Conservation (phyloP, 1,140 invertebrate species). For the Telenomus remus region DNA sequence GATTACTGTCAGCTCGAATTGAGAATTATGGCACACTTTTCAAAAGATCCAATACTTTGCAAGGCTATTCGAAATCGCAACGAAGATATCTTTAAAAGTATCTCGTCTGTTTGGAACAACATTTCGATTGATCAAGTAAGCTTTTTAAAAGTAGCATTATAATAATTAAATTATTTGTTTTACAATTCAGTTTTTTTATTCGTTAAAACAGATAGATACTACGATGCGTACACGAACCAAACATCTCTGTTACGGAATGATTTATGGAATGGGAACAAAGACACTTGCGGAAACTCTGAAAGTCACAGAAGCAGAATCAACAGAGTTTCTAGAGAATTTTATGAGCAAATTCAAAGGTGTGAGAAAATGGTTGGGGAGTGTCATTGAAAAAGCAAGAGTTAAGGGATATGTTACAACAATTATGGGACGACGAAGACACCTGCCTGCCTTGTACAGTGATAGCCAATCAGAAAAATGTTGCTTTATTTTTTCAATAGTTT, state of each 20-base stretch:
- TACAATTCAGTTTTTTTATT: too few relatives aligned
- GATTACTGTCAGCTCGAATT: constrained; percentile 98
- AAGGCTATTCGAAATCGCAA: constrained; percentile 81
- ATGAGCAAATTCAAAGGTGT: constrained; percentile 87
- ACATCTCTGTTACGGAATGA: constrained; percentile 96
- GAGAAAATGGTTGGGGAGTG: constrained; percentile 79
- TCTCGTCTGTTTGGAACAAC: constrained; percentile 89
- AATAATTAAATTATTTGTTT: too few relatives aligned
- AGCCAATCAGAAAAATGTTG: constrained; percentile 79
- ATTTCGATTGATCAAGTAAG: constrained; percentile 79
- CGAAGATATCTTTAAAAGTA: constrained; percentile 90
- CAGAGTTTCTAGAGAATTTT: constrained; percentile 87
- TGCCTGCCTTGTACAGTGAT: constrained; percentile 85
- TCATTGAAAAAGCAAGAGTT: constrained; percentile 82
- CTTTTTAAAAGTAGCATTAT: not conserved
- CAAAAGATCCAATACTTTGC: constrained; percentile 84
- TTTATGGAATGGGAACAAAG: constrained; percentile 97
- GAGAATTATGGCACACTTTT: constrained; percentile 93
- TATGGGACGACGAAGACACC: constrained; percentile 83
- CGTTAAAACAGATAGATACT: constrained; percentile 81
- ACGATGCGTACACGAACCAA: constrained; percentile 90
- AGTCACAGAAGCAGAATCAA: constrained; percentile 88
- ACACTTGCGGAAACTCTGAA: constrained; percentile 88
- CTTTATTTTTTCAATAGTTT: constrained; percentile 46
- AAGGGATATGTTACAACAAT: constrained; percentile 91